phyloP scores from a whole-genome alignment of 2,888 invertebrate species.

The Leptinotarsa tumamoca region DNA sequence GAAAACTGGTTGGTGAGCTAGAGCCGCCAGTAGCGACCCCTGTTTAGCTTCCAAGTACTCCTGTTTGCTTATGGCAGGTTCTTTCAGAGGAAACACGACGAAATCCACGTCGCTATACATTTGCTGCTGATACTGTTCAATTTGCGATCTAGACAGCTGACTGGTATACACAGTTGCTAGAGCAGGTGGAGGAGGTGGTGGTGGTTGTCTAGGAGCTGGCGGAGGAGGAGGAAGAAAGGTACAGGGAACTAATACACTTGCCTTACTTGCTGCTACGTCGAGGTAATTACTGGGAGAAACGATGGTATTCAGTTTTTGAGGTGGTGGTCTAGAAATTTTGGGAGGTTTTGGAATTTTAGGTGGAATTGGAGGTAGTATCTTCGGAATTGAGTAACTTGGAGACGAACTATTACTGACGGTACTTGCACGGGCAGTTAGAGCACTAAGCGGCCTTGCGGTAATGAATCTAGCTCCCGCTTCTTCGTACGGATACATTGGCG shows the following conservation, averaged over 20 bases:
- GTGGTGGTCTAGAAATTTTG: constrained; percentile 67
- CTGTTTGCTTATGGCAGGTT: constrained; percentile 89
- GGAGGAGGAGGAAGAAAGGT: constrained; percentile 73
- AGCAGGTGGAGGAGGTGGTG: constrained; percentile 75
- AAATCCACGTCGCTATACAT: constrained; percentile 92
- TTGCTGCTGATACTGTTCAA: constrained; percentile 90
- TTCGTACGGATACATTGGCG: constrained; percentile 74
- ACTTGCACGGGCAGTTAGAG: constrained; percentile 81
- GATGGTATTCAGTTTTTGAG: constrained; percentile 65
- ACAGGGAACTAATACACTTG: constrained; percentile 67
- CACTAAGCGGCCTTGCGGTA: constrained; percentile 81
- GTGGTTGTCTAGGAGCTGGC: constrained; percentile 71
- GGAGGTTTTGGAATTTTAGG: constrained; percentile 68
- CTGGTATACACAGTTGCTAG: constrained; percentile 80
- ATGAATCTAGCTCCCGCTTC: constrained; percentile 83
- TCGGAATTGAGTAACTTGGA: constrained; percentile 70
- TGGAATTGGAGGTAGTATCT: constrained; percentile 64
- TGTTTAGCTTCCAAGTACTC: constrained; percentile 92
- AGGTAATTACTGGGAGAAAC: constrained; percentile 74
- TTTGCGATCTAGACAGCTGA: constrained; percentile 79
- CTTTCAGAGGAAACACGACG: constrained; percentile 90
- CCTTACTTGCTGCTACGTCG: constrained; percentile 72
- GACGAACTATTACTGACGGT: constrained; percentile 75
- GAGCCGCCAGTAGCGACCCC: constrained; percentile 77
- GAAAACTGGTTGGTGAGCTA: constrained; percentile 76